A percentile compares a stretch with the other conserved stretches of the same genome.
Evolutionary conservation across 1,140 invertebrate species (phyloP).

Genomic region (Lepidurus apus): DNA sequence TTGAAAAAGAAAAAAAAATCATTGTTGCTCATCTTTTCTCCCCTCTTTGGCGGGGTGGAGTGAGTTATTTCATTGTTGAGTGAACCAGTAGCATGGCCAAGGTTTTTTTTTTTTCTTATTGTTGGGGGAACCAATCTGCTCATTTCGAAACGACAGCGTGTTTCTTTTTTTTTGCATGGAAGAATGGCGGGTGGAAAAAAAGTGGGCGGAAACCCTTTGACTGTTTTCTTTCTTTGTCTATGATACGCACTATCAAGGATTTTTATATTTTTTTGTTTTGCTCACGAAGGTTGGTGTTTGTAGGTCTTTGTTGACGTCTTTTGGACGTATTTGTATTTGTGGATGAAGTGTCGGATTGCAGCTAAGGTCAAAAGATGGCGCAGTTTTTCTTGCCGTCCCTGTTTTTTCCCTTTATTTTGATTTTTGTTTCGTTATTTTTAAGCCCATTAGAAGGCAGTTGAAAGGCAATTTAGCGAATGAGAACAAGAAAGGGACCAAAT

Average conservation of each 20-base stretch:
- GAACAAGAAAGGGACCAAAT: neutral
- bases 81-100: neutral
- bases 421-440: neutral
- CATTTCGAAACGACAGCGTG: neutral
- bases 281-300: neutral
- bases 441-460: neutral
- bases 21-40: conserved; percentile 23
- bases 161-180: neutral
- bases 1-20: neutral
- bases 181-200: neutral
- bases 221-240: conserved; percentile 12
- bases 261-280: neutral
- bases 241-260: neutral
- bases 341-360: neutral
- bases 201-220: neutral
- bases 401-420: neutral
- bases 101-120: conserved; percentile 23
- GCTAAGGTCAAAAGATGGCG: neutral
- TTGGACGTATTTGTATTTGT: neutral
- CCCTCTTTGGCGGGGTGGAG: conserved; percentile 1
- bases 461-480: neutral
- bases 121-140: neutral
- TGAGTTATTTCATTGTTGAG: conserved; percentile 26
- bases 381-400: conserved; percentile 25
- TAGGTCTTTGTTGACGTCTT: neutral